Base-by-base conservation (phyloP, 2,888 invertebrate genomes). In the Anticlea derivata region DNA sequence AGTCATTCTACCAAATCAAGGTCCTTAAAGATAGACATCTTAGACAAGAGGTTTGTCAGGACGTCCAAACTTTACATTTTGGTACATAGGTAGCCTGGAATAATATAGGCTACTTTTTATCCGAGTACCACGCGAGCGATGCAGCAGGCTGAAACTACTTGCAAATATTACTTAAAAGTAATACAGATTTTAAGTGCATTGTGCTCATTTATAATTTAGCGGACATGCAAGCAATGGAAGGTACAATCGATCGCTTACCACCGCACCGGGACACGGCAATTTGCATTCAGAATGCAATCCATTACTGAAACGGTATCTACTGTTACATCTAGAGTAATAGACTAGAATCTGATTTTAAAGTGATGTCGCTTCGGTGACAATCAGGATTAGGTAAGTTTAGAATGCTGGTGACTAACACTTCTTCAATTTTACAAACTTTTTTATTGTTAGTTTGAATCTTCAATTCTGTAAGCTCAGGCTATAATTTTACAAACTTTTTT, bases 261-360 rank as follows among this genome's bases (percentile, higher is more conserved):
- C 24, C 35, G 30, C 13, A 11, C 5, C 6, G 35, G 29, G 29
- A 38, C 35, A 43, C 40, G 40, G 22, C 49, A 41, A 52, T 51
- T 49, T 52, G 49, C 55, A 47, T 52, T 41, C 24, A 30, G 43
- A 51, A 50, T 51, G 51, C 55, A 50, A 40, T 50, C 43, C 50
- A 50, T 52, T 46, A 52, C 38, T 41, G n/a, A 35, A 39, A 6
- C 17, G 17, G 17, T 33, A 47, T 23, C 46, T 34, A 34, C 33
- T 29, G 40, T 40, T 41, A 13, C 23, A 39, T 39, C 38, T 39
- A 17, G 2, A 4, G 17, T 41, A 23, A 39, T 27, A 10, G 27
- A 40, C 31, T 41, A 12, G 3, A 7, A 24, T 37, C 17, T 27
- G 38, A 27, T 39, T 39, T 39, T 7, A 39, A 17, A 12, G 17